Conservation (phyloP, 2,888 invertebrate species). For the Scaptomyza cyrtandrae region DNA sequence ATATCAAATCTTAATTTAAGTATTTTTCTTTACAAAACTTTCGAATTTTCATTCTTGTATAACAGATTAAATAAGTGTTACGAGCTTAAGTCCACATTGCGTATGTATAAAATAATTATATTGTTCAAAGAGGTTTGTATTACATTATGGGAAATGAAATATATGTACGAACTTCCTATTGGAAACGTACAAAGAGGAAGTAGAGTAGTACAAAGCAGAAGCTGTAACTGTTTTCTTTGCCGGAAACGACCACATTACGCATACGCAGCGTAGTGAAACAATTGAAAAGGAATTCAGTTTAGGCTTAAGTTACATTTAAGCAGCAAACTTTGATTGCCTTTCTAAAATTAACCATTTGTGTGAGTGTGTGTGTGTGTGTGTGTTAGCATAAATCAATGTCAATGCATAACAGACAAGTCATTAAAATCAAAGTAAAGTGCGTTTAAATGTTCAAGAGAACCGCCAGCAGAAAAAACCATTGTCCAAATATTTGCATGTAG, state of each 20-base stretch:
- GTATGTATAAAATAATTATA: conserved; percentile 20
- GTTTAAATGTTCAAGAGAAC: conserved; percentile 62
- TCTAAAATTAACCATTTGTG: conserved; percentile 46
- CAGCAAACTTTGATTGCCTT: conserved; percentile 33
- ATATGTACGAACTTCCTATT: conserved; percentile 28
- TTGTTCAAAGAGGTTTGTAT: conserved; percentile 22
- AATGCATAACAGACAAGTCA: conserved; percentile 67
- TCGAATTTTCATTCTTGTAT: not conserved
- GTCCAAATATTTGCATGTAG: conserved; percentile 75
- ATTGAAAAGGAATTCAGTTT: not conserved
- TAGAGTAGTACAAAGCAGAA: not conserved
- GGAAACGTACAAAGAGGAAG: conserved; percentile 14
- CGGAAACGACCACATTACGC: conserved; percentile 60
- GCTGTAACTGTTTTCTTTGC: not conserved
- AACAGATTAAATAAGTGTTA: not conserved
- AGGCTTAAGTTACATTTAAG: conserved; percentile 51
- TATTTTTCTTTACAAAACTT: no score
- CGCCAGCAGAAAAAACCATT: conserved; percentile 40
- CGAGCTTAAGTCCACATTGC: conserved; percentile 7
- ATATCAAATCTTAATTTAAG: no score
- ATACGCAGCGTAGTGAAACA: conserved; percentile 64
- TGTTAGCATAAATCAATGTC: conserved; percentile 66
- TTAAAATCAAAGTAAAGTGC: conserved; percentile 68
- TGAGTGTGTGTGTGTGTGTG: conserved; percentile 3
- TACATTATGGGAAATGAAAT: conserved; percentile 51